phyloP scores from a whole-genome alignment of 2,797 vertebrate species.

The Siniperca undulata region DNA sequence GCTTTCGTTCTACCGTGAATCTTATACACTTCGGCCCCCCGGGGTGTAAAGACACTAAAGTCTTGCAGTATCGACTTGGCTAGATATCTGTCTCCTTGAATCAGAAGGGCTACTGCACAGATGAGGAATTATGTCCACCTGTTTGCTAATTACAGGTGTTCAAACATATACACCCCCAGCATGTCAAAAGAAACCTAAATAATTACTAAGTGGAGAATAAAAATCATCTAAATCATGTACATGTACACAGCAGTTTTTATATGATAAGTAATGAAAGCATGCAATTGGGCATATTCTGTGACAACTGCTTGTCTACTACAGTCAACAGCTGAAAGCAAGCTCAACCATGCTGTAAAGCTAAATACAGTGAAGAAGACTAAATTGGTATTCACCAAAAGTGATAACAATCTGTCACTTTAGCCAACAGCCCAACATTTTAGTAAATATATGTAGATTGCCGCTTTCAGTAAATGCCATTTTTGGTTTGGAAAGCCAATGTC shows the following conservation, averaged over 20 bases:
- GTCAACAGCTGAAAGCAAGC: constrained; percentile 16
- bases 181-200: constrained; percentile 18
- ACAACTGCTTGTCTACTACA: constrained; percentile 11
- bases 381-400: neutral
- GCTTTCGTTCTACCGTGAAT: neutral
- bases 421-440: neutral
- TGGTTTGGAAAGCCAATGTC: neutral
- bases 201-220: constrained; percentile 20
- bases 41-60: too few relatives aligned
- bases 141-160: constrained; percentile 47
- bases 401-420: neutral
- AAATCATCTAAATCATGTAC: constrained; percentile 31
- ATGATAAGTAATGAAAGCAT: constrained; percentile 35
- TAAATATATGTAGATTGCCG: neutral
- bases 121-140: constrained; percentile 31
- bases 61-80: neutral
- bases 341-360: neutral
- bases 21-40: neutral
- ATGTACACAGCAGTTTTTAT: constrained; percentile 16
- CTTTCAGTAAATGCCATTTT: neutral
- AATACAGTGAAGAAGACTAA: neutral
- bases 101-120: neutral
- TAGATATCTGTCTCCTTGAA: constrained; percentile 16
- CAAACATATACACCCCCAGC: constrained; percentile 1
- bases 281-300: constrained; percentile 30